A percentile compares a stretch with the other conserved stretches of the same genome.
Evolutionary conservation across 2,888 invertebrate genomes (phyloP).

Genomic region (Ommatoiulus sabulosus): DNA sequence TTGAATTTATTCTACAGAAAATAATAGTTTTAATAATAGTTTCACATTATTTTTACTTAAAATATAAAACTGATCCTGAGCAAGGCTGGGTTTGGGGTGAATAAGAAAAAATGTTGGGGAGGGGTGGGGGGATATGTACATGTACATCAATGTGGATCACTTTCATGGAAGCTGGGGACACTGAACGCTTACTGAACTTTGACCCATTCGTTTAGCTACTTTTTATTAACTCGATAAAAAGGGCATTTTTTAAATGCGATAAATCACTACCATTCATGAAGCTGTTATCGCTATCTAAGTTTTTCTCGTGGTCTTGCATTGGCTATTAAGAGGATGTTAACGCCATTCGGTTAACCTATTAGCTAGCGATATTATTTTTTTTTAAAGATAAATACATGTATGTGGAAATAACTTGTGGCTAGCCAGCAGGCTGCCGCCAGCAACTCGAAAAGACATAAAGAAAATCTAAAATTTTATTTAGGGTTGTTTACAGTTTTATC

Average conservation of each 20-base stretch:
- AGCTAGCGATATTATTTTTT: background rate
- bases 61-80: background rate
- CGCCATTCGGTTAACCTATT: background rate
- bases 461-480: no score
- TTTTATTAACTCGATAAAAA: background rate
- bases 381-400: background rate
- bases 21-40: background rate
- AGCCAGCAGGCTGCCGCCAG: background rate
- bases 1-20: background rate
- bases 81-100: background rate
- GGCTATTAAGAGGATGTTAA: background rate
- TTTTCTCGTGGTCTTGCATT: background rate
- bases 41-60: background rate
- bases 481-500: no score
- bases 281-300: conserved; percentile 5
- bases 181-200: conserved; percentile 50
- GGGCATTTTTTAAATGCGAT: background rate
- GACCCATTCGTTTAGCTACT: background rate
- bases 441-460: background rate
- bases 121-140: background rate
- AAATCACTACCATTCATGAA: conserved; percentile 37
- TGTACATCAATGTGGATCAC: background rate
- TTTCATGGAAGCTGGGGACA: conserved; percentile 31
- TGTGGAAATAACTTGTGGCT: background rate
- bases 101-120: background rate